phyloP scores from a whole-genome alignment of 30 jellyfish, hydroid and myxozoan genomes.

The Aurelia sp. region DNA sequence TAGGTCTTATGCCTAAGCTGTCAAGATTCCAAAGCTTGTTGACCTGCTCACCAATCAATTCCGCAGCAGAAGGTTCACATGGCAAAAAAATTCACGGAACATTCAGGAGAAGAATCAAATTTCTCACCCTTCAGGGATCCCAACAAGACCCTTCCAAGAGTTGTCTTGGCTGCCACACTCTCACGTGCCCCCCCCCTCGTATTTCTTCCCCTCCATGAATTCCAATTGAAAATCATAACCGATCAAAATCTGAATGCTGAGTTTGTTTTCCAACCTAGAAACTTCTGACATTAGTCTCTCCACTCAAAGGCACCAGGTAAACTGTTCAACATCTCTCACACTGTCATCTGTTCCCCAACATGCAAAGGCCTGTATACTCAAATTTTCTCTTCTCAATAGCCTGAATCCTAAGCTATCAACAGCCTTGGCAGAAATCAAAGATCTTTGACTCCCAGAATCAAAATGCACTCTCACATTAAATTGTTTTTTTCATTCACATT shows the following conservation, averaged over 20 bases:
- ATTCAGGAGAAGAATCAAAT: neutral
- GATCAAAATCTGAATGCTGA: constrained; percentile 17
- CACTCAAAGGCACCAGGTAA: constrained; percentile 29
- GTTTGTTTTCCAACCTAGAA: constrained; percentile 18
- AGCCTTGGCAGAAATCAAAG: constrained; percentile 58
- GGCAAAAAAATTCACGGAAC: neutral
- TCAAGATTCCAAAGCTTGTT: constrained; percentile 21
- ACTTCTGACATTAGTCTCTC: constrained; percentile 52
- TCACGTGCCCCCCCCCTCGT: constrained; percentile 38
- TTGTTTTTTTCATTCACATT: too few species aligned
- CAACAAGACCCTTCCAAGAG: constrained; percentile 27
- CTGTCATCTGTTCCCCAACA: constrained; percentile 18
- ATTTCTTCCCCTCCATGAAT: constrained; percentile 10
- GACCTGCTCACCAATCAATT: constrained; percentile 4
- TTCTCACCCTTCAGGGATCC: too few species aligned
- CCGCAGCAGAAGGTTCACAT: constrained; percentile 17
- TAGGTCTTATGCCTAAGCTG: constrained; percentile 13
- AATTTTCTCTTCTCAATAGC: constrained; percentile 49
- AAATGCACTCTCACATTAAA: constrained; percentile 43
- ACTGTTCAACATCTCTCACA: constrained; percentile 38
- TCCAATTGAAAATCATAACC: constrained; percentile 44
- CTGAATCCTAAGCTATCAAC: constrained; percentile 31
- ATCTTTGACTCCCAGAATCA: constrained; percentile 66
- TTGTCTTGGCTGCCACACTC: constrained; percentile 28
- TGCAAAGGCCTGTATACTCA: constrained; percentile 49